Evolutionary conservation across 2,888 invertebrate genomes (phyloP).

Genomic region (Oscheius sp.): DNA sequence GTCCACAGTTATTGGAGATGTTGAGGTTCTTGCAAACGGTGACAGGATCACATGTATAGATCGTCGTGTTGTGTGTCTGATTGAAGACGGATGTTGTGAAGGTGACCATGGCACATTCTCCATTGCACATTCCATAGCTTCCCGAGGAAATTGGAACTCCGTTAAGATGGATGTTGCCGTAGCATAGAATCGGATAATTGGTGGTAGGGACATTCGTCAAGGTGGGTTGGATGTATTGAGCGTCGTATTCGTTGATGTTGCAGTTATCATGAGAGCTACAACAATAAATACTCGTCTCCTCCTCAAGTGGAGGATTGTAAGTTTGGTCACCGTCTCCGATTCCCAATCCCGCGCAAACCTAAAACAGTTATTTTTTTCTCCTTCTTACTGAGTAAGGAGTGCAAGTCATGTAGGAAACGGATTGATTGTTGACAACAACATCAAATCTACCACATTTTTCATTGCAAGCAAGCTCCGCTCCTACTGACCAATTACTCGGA

Average conservation of each 20-base stretch:
- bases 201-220: constrained; percentile 41
- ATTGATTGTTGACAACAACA: constrained; percentile 23
- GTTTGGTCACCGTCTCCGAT: constrained; percentile 41
- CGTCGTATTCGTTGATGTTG: constrained; percentile 37
- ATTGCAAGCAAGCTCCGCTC: constrained; percentile 48
- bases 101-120: constrained; percentile 34
- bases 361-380: background rate
- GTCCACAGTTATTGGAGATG: constrained; percentile 28
- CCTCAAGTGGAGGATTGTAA: constrained; percentile 52
- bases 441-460: constrained; percentile 49
- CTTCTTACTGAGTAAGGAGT: constrained; percentile 41
- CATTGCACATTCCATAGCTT: constrained; percentile 28
- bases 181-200: constrained; percentile 51
- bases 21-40: constrained; percentile 29
- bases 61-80: constrained; percentile 32
- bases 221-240: constrained; percentile 36
- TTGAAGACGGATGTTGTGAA: constrained; percentile 17
- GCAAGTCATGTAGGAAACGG: constrained; percentile 42
- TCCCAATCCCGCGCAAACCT: constrained; percentile 32
- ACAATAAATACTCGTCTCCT: constrained; percentile 43
- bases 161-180: constrained; percentile 39
- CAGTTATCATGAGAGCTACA: constrained; percentile 51
- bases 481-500: constrained; percentile 32
- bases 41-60: constrained; percentile 38
- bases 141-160: constrained; percentile 41